A percentile compares a stretch with the other conserved stretches of the same genome.
Conservation (phyloP, 2,888 invertebrate genomes). For the Agrochola lychnidis region DNA sequence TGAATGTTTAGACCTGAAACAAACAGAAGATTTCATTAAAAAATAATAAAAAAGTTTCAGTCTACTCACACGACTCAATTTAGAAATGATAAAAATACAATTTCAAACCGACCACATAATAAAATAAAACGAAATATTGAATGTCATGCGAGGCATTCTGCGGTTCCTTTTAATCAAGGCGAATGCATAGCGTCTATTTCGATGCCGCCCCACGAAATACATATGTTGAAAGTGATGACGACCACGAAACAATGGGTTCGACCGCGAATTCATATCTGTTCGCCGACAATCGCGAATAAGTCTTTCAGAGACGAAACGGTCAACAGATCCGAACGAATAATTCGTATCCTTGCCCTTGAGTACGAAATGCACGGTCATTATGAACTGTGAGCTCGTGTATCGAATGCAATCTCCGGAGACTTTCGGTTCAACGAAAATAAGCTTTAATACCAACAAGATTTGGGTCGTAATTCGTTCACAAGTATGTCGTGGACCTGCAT, state of each 20-base stretch:
- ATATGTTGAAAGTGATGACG: slow-evolving; percentile 71
- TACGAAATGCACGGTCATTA: slow-evolving; percentile 86
- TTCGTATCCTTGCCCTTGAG: slow-evolving; percentile 88
- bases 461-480: slow-evolving; percentile 70
- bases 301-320: slow-evolving; percentile 78
- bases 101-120: slow-evolving; percentile 56
- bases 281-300: slow-evolving; percentile 73
- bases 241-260: slow-evolving; percentile 76
- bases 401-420: slow-evolving; percentile 77
- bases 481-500: slow-evolving; percentile 63
- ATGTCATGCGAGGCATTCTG: slow-evolving; percentile 70
- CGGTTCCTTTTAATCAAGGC: slow-evolving; percentile 76
- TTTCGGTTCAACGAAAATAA: slow-evolving; percentile 59
- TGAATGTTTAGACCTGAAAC: slow-evolving; percentile 82
- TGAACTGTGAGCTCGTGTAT: slow-evolving; percentile 78
- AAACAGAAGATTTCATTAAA: slow-evolving; percentile 67
- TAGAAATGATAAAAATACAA: slow-evolving; percentile 60
- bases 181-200: slow-evolving; percentile 69
- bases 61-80: slow-evolving; percentile 59
- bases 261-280: slow-evolving; percentile 75
- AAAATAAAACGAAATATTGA: slow-evolving; percentile 66
- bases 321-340: slow-evolving; percentile 81
- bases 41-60: slow-evolving; percentile 9
- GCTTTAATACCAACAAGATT: slow-evolving; percentile 56
- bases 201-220: slow-evolving; percentile 64